Conservation (phyloP, 2,113 vertebrate species). For the Alexandromys fortis region DNA sequence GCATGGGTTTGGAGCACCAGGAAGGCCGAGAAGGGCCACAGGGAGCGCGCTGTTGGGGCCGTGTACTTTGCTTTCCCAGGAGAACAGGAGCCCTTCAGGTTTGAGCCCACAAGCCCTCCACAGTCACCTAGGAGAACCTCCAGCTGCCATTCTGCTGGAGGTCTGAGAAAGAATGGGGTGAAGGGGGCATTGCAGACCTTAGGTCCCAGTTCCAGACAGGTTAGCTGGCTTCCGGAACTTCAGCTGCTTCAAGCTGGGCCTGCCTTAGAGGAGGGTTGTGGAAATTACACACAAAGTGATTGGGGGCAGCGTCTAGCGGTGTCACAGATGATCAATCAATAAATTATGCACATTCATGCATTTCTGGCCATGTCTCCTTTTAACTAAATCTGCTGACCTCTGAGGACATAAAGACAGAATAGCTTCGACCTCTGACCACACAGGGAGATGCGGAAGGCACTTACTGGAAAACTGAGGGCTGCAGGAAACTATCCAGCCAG, state of each 20-base stretch:
- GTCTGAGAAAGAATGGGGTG: not conserved
- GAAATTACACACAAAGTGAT: not conserved
- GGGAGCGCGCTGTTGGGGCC: too few relatives aligned
- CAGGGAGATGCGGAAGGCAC: not conserved
- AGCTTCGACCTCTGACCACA: not conserved
- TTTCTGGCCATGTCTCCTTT: not conserved
- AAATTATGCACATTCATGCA: not conserved
- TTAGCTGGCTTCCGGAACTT: not conserved
- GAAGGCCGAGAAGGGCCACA: rapidly evolving
- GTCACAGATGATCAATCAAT: not conserved
- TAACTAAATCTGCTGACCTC: not conserved
- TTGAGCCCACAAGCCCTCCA: not conserved
- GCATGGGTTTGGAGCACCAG: not conserved
- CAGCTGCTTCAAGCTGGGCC: not conserved
- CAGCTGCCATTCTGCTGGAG: not conserved
- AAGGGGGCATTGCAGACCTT: not conserved
- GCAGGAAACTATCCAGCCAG: not conserved
- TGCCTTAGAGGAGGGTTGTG: not conserved
- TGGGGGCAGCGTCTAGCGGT: not conserved
- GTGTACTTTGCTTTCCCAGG: not conserved
- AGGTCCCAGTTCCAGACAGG: not conserved
- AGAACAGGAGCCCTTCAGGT: not conserved
- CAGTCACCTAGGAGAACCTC: not conserved
- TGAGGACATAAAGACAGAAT: not conserved
- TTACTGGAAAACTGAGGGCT: not conserved